Evolutionary conservation across 2,888 invertebrate genomes (phyloP).

Genomic region (Stenurella melanura): DNA sequence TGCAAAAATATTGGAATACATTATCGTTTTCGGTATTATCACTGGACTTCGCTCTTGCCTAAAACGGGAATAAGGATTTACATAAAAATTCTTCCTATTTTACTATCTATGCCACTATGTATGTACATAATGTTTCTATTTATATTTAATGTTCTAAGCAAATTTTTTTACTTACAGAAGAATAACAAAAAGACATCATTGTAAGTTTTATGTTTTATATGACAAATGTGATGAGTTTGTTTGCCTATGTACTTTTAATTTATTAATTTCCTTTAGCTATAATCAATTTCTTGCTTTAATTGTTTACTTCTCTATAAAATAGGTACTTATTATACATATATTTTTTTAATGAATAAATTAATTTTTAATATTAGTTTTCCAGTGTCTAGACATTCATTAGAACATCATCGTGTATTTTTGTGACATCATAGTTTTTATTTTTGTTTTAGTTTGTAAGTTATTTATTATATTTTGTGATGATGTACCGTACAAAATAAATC

Average conservation of each 20-base stretch:
- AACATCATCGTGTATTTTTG: not conserved
- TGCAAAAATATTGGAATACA: too few species aligned
- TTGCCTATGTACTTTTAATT: conserved; percentile 2
- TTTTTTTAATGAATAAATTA: not conserved
- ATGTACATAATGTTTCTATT: not conserved
- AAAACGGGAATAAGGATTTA: too few species aligned
- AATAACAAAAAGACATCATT: conserved; percentile 1
- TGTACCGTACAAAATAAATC: conserved; percentile 23
- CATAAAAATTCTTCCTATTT: too few species aligned
- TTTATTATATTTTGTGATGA: conserved; percentile 32
- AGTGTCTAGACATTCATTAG: not conserved
- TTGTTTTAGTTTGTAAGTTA: not conserved
- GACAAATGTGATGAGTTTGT: not conserved
- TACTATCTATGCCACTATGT: too few species aligned
- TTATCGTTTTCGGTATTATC: too few species aligned
- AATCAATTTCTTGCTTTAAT: not conserved
- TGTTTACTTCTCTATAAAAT: not conserved
- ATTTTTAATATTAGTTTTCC: not conserved
- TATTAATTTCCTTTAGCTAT: not conserved
- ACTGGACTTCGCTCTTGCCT: too few species aligned
- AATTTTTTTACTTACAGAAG: not conserved
- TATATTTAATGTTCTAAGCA: not conserved
- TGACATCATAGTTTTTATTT: not conserved
- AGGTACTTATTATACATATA: not conserved
- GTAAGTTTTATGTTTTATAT: not conserved